Evolutionary conservation across 2,797 vertebrate species (phyloP).

Genomic region (Fundulus diaphanus): DNA sequence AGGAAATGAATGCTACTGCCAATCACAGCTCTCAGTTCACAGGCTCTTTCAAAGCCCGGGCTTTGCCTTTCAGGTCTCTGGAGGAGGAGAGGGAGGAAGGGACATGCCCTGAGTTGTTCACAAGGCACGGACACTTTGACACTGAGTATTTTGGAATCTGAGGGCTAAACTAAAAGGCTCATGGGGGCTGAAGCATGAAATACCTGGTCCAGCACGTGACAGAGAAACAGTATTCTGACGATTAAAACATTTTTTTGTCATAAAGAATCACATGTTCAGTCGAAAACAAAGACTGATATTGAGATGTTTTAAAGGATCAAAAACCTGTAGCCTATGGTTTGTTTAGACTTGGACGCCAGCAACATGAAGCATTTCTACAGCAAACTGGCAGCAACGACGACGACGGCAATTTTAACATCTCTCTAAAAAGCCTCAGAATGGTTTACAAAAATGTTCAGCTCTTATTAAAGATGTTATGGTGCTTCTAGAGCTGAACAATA

Average conservation of each 20-base stretch:
- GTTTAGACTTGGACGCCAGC: background rate
- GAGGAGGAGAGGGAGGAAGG: constrained; percentile 39
- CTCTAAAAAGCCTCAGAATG: background rate
- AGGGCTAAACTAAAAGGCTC: background rate
- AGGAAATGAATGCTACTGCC: constrained; percentile 78
- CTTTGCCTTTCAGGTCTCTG: constrained; percentile 68
- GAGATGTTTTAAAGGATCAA: background rate
- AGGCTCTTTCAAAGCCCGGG: constrained; percentile 58
- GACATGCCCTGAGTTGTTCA: constrained; percentile 29
- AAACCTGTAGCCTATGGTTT: background rate
- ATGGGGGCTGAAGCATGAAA: background rate
- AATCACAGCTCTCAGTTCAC: constrained; percentile 74
- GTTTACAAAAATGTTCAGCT: no score
- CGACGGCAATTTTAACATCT: background rate
- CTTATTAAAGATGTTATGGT: background rate
- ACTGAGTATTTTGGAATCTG: constrained; percentile 28
- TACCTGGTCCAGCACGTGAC: background rate
- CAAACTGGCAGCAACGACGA: background rate
- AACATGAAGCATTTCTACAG: background rate
- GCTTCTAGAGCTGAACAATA: background rate
- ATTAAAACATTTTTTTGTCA: background rate
- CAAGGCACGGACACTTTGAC: constrained; percentile 8
- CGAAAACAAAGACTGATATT: no score
- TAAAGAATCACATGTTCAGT: background rate
- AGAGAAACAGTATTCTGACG: background rate